These are phyloP conservation scores for Oxyura jamaicensis DNA, from an alignment of 2,113 vertebrate species.

Conservation along the genomic window DNA sequence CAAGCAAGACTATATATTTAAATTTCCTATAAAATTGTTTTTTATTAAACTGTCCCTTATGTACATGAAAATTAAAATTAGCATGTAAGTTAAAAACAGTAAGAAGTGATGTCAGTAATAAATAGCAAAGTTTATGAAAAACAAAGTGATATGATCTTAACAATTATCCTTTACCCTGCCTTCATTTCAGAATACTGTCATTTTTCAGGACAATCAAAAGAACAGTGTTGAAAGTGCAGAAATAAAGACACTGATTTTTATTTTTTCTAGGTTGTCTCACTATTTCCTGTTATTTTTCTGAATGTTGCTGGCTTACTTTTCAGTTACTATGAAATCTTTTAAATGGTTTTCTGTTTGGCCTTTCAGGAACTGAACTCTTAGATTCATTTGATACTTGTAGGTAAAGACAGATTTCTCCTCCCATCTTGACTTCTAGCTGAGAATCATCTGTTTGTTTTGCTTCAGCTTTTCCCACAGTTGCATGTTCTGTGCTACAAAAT, in stretches of 20 bases:
- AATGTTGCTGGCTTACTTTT: background rate
- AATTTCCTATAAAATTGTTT: background rate
- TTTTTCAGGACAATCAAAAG: conserved; percentile 18
- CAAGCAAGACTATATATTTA: background rate
- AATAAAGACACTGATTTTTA: background rate
- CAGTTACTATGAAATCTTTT: conserved; percentile 1
- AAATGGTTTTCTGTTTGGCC: background rate
- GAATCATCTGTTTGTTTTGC: background rate
- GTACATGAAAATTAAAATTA: background rate
- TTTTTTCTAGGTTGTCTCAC: background rate
- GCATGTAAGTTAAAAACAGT: background rate
- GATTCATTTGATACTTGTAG: background rate
- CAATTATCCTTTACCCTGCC: background rate
- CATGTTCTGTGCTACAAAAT: background rate
- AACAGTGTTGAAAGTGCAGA: background rate
- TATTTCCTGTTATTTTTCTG: background rate
- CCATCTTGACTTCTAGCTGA: background rate
- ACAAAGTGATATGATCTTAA: background rate
- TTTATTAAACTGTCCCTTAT: background rate
- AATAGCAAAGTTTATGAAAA: background rate
- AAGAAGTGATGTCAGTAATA: background rate
- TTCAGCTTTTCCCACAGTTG: conserved; percentile 45
- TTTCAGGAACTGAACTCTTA: background rate
- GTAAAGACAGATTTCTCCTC: conserved; percentile 28
- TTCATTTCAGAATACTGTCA: background rate